phyloP scores from a whole-genome alignment of 1,140 invertebrate genomes.

The Macrosteles quadrilineatus region DNA sequence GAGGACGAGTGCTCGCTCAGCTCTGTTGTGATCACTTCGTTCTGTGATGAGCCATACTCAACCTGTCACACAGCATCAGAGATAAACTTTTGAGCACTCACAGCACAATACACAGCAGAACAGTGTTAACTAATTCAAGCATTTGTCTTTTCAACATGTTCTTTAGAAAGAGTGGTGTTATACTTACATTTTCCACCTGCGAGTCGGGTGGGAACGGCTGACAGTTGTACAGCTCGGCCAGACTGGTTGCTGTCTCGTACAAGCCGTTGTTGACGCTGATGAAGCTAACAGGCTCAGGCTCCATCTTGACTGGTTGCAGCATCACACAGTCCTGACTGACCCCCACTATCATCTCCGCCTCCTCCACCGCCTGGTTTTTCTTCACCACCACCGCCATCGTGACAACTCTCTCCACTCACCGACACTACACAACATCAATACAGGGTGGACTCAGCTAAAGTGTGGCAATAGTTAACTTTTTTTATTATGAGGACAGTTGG shows the following conservation, averaged over 20 bases:
- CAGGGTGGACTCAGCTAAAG: not conserved
- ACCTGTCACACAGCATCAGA: not conserved
- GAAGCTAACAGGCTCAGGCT: constrained; percentile 7
- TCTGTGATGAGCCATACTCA: not conserved
- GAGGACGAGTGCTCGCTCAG: not conserved
- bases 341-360: not conserved
- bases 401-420: not conserved
- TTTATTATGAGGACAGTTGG: too few species aligned
- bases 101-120: not conserved
- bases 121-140: too few species aligned
- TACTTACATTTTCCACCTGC: not conserved
- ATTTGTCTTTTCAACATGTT: too few species aligned
- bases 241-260: constrained; percentile 1
- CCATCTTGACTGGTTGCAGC: not conserved
- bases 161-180: too few species aligned
- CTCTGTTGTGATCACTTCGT: not conserved
- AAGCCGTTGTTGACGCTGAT: constrained; percentile 13
- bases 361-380: not conserved
- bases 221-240: not conserved
- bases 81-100: not conserved
- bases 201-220: not conserved
- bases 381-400: constrained; percentile 14
- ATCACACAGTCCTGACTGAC: constrained; percentile 8
- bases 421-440: not conserved
- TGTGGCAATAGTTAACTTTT: not conserved